phyloP scores from a whole-genome alignment of 2,113 vertebrate genomes.

The Rhodinocichla rosea region DNA sequence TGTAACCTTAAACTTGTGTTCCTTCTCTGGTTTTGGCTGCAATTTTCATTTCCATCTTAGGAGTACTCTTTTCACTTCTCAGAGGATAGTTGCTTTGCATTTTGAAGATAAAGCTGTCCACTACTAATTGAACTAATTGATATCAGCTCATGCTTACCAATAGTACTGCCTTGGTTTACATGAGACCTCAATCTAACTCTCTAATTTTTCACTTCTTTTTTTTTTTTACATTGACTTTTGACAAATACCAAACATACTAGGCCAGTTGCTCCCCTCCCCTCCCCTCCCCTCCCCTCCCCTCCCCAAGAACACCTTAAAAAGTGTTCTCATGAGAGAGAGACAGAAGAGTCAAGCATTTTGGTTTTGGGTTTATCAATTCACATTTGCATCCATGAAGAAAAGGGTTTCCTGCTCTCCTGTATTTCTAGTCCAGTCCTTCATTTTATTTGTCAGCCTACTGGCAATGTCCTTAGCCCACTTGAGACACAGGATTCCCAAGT shows the following conservation, averaged over 20 bases:
- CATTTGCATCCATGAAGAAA: neutral
- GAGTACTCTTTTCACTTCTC: neutral
- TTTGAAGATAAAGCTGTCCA: neutral
- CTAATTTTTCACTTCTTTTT: neutral
- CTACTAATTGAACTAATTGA: neutral
- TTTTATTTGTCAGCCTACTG: neutral
- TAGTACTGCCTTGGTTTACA: neutral
- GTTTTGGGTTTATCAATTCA: neutral
- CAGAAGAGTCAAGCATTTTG: neutral
- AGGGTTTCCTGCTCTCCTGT: neutral
- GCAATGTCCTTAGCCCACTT: neutral
- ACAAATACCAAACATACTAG: neutral
- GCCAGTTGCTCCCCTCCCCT: no score
- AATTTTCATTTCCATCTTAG: neutral
- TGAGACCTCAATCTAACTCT: neutral
- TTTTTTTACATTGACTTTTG: neutral
- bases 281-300: no score
- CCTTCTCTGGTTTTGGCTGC: neutral
- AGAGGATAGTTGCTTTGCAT: neutral
- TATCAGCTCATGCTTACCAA: neutral
- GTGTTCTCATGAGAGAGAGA: neutral
- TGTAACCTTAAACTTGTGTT: neutral
- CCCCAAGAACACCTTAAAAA: neutral
- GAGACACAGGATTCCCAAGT: neutral
- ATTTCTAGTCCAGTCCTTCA: neutral